Evolutionary conservation across 2,113 vertebrate genomes (phyloP), one percentile per base, ranked within the genome.

Genomic region (Seriola dumerili): DNA sequence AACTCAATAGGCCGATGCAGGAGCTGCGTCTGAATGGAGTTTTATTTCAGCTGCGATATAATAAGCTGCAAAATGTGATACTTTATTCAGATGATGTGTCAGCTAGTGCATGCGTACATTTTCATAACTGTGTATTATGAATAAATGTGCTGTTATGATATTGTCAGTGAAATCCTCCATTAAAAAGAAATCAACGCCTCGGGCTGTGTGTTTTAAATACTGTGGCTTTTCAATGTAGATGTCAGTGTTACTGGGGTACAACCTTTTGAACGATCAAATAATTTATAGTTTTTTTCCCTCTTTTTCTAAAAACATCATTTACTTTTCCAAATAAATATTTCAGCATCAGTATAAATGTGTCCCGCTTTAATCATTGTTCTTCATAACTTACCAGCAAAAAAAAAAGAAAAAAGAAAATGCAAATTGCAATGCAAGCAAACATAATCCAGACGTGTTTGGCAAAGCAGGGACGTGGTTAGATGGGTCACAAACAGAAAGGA

Each of bases 11-110:
- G 46, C 36, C 16, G 57, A 79, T 68, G n/a, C 65, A 46, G 50
- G 58, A 74, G 68, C 34, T 36, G 54, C 19, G 16, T 63, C 61
- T 83, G 16, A 64, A 76, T 23, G 6, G 16, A 52, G 36, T 32
- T 21, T 69, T 34, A 74, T 74, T 54, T 74, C 61, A 72, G 58
- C 63, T 23, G 62, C 52, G 69, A 83, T 72, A 78, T 83, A 87
- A 77, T 69, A 69, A 61, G 32, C 38, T 38, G 55, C 42, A 71
- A 58, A 83, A 76, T 68, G 40, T 8, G 8, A 64, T 44, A 13
- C 12, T 73, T 83, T 50, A 75, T 87, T 70, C 46, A 55, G 59
- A 48, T 68, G 59, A 78, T 54, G 59, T 58, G 19, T 36, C 67
- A 72, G 57, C 73, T 23, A 7, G 25, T 76, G 73, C 44, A 52